Conservation (phyloP, 2,113 vertebrate species). For the Phalacrocorax aristotelis region DNA sequence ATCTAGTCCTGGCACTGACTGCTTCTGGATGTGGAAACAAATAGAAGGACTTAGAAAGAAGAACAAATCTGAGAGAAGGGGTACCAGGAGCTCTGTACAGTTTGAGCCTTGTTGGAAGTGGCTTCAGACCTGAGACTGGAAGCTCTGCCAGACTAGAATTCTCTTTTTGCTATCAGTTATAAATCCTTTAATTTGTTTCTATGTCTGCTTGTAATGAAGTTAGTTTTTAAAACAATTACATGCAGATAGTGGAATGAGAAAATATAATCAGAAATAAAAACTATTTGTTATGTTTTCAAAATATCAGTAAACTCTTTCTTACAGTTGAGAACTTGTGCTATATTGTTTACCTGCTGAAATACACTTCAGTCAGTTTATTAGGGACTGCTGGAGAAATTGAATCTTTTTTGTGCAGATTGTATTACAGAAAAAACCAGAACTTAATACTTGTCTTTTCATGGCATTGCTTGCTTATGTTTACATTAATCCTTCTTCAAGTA, state of each 20-base stretch:
- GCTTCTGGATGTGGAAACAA: background rate
- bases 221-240: background rate
- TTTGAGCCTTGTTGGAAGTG: background rate
- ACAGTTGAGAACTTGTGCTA: background rate
- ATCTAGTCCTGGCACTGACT: background rate
- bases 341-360: background rate
- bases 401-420: background rate
- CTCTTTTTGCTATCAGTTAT: background rate
- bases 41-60: background rate
- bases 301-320: background rate
- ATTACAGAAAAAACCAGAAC: background rate
- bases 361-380: background rate
- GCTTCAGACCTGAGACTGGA: background rate
- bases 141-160: background rate
- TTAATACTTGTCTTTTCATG: background rate
- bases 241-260: background rate
- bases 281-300: background rate
- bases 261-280: background rate
- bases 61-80: background rate
- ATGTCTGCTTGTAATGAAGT: background rate
- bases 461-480: background rate
- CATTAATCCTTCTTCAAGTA: background rate
- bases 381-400: background rate
- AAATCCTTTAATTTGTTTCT: background rate
- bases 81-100: background rate